phyloP scores from a whole-genome alignment of 1,140 invertebrate genomes.

The Diachasmimorpha longicaudata region DNA sequence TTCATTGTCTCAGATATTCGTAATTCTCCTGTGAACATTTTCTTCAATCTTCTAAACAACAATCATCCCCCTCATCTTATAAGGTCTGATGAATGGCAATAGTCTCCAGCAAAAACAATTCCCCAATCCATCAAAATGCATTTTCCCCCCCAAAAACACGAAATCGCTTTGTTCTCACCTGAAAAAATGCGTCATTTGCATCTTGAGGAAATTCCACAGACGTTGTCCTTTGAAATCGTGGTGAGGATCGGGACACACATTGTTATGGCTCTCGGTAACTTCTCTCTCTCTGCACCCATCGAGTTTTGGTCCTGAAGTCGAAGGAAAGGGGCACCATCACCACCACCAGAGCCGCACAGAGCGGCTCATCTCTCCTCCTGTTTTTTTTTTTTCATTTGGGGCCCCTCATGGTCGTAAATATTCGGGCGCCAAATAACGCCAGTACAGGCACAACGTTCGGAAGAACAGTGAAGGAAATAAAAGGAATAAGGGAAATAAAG shows the following conservation, averaged over 20 bases:
- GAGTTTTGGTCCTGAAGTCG: not conserved
- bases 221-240: not conserved
- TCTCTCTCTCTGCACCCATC: not conserved
- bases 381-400: slow-evolving; percentile 17
- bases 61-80: no score
- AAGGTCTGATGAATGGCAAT: no score
- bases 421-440: slow-evolving; percentile 57
- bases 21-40: no score
- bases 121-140: not conserved
- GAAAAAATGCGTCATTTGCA: slow-evolving; percentile 1
- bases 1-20: no score
- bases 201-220: slow-evolving; percentile 3
- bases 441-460: slow-evolving; percentile 16
- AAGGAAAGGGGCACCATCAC: slow-evolving; percentile 2
- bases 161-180: not conserved
- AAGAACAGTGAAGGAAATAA: slow-evolving; percentile 3
- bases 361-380: slow-evolving; percentile 6
- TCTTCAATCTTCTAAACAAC: no score
- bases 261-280: slow-evolving; percentile 48
- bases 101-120: not conserved
- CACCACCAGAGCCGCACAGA: slow-evolving; percentile 2
- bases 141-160: not conserved
- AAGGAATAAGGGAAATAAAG: slow-evolving; percentile 18
- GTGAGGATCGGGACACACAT: slow-evolving; percentile 45
- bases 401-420: slow-evolving; percentile 56